Base-by-base conservation (phyloP, 2,113 vertebrate species). In the Garra rufa region DNA sequence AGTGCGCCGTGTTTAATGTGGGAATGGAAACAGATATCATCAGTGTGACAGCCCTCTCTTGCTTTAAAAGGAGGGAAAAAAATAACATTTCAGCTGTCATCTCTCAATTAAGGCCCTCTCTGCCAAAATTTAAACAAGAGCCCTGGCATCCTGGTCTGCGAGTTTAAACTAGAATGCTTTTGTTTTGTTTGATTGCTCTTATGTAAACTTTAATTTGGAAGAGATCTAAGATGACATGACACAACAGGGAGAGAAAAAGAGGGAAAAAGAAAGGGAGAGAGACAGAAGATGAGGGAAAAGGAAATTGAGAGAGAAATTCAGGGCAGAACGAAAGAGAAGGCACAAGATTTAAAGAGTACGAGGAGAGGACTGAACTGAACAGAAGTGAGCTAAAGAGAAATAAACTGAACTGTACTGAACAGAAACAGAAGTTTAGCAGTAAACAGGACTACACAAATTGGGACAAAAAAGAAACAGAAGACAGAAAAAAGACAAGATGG, bases 171-270 rank as follows among this genome's bases (percentile, higher is more conserved):
- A 57, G 81, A 86, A 48, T 28, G 24, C 77, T 81, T 87, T 85
- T 87, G 85, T 83, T 85, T 76, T 70, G 91, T 90, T 87, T 83
- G 92, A 88, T 93, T 89, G 83, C 65, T 90, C 67, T 82, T 85
- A 79, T 87, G 79, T 87, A 85, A 78, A 85, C 90, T 92, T 93
- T 94, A 89, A 93, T 91, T 93, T 93, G 92, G 93, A 93, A 78
- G 91, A 77, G 85, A 79, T 85, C 78, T 14, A 24, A 83, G 26
- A 71, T 46, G 82, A 82, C 78, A 65, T 78, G 87, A 86, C 57
- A 88, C 74, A 82, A 86, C 74, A 75, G 67, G 65, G 19, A 63
- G 9, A 43, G 19, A 28, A 14, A 46, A 38, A 73, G 2, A 6
- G 46, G 63, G 44, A 21, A 8, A 26, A 38, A 9, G 2, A 19